Evolutionary conservation across 2,888 invertebrate species (phyloP).

Genomic region (Calephelis perditalis): DNA sequence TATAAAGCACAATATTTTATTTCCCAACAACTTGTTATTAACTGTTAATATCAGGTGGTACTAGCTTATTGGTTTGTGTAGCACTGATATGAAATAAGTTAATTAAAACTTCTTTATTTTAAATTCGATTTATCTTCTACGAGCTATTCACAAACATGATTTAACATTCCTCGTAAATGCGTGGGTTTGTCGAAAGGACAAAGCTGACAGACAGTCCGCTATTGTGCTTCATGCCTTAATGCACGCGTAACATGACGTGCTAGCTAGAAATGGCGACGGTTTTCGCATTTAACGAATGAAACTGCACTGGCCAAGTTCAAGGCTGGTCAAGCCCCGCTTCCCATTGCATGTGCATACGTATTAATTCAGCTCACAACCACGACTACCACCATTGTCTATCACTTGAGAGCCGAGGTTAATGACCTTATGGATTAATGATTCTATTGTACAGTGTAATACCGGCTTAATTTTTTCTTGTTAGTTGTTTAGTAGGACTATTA

Average conservation of each 20-base stretch:
- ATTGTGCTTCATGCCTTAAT: slow-evolving; percentile 16
- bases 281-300: slow-evolving; percentile 61
- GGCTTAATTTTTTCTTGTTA: slow-evolving; percentile 49
- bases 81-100: too few relatives aligned
- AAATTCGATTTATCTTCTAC: too few relatives aligned
- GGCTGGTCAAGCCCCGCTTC: slow-evolving; percentile 68
- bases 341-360: slow-evolving; percentile 68
- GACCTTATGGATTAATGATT: slow-evolving; percentile 72
- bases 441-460: slow-evolving; percentile 57
- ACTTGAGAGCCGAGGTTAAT: slow-evolving; percentile 55
- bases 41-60: too few relatives aligned
- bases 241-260: slow-evolving; percentile 43
- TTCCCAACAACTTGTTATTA: too few relatives aligned
- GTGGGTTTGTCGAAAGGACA: slow-evolving; percentile 8
- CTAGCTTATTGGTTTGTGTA: too few relatives aligned
- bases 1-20: too few relatives aligned
- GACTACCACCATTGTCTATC: slow-evolving; percentile 75
- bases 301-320: slow-evolving; percentile 68
- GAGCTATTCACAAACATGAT: too few relatives aligned
- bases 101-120: too few relatives aligned
- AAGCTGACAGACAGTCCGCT: slow-evolving; percentile 12
- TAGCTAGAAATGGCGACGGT: slow-evolving; percentile 63
- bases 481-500: slow-evolving; percentile 29
- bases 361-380: slow-evolving; percentile 71
- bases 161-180: background rate